These are phyloP conservation scores for Urophycis tenuis DNA, from an alignment of 2,797 vertebrate species.

Conservation along the genomic window DNA sequence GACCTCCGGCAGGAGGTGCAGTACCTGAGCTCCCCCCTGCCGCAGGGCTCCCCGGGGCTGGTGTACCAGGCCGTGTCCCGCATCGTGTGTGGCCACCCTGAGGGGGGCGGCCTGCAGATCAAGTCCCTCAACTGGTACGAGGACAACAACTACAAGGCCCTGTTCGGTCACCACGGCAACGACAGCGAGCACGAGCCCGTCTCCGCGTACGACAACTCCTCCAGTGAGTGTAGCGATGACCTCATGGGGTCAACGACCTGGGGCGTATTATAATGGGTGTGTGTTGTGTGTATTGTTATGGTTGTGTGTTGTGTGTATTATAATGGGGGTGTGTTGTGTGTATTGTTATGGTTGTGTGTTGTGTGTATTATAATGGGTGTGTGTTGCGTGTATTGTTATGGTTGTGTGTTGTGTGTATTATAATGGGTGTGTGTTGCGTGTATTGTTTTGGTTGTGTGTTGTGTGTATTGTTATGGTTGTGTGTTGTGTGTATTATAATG, in stretches of 20 bases:
- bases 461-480: too few relatives aligned
- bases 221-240: constrained; percentile 73
- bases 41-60: constrained; percentile 79
- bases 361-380: too few relatives aligned
- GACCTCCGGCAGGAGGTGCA: constrained; percentile 93
- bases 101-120: constrained; percentile 93
- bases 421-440: neutral
- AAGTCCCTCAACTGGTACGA: constrained; percentile 99
- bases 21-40: constrained; percentile 77
- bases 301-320: too few relatives aligned
- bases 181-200: constrained; percentile 76
- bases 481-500: neutral
- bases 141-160: constrained; percentile 95
- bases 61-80: constrained; percentile 95
- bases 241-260: neutral
- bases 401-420: too few relatives aligned
- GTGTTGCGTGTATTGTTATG: too few relatives aligned
- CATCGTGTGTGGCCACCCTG: constrained; percentile 92
- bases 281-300: too few relatives aligned
- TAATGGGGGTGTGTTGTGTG: neutral
- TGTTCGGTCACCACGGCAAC: constrained; percentile 83
- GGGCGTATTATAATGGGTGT: neutral
- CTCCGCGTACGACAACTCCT: constrained; percentile 87
- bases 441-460: too few relatives aligned
- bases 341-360: too few relatives aligned